Evolutionary conservation across 2,113 vertebrate species (phyloP), one percentile per base, ranked within the genome.

Genomic region (Paralichthys olivaceus): DNA sequence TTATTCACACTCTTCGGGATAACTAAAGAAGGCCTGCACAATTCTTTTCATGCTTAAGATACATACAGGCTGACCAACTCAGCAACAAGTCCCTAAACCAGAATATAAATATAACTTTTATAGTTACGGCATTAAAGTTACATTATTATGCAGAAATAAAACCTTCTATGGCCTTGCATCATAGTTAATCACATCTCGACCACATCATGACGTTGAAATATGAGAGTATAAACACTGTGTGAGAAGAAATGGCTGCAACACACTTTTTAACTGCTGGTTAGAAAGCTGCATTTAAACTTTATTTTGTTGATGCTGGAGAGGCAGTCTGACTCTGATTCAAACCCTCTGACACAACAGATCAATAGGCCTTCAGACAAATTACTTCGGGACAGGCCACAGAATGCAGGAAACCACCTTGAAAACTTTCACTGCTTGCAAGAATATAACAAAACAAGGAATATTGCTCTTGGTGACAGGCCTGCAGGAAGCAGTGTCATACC

Each of bases 341-440:
- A 25, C 25, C 15, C 23, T 45, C 40, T 64, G 61, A 47, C 62
- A 29, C 26, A 51, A 2, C 63, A n/a, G 45, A 66, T 66, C 63
- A 51, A 66, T 66, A 49, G 26, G 63, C 63, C 45, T 49, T 5
- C 26, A 51, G 45, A 51, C 45, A 65, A 49, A 66, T 66, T 51
- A 22, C 45, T 32, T 32, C 45, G 22, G 63, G 47, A 15, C 45
- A 51, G 45, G 11, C 45, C 11, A 7, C 9, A 32, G 19, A 51
- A 65, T 26, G 25, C 15, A 20, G 45, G 63, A 65, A 14, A 65
- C 43, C 25, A 49, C 45, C 63, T 65, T n/a, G 63, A 65, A 47
- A 64, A 64, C 15, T 12, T 47, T 23, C 23, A 26, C 25, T 6
- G 25, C 45, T 65, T 7, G 1, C 29, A 65, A 14, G 5, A 29